Percentiles rank a stretch among this genome's conserved stretches.
Conservation (phyloP, 1,140 invertebrate genomes). For the Holotrichia oblita region DNA sequence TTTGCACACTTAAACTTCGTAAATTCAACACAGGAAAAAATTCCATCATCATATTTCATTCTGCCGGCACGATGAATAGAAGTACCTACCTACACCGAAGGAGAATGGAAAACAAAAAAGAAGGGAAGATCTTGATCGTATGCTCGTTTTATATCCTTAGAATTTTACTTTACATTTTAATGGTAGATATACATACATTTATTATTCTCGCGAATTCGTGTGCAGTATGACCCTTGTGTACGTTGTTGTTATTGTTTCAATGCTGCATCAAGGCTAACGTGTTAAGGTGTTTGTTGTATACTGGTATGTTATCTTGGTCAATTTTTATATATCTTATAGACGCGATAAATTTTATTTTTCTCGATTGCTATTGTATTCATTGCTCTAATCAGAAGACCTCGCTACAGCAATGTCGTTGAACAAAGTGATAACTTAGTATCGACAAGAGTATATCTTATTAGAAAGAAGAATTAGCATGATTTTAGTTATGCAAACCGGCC, state of each 20-base stretch:
- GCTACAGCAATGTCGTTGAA: not conserved
- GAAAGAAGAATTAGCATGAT: no score
- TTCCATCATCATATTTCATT: no score
- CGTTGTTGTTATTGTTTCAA: slow-evolving; percentile 8
- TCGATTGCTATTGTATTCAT: not conserved
- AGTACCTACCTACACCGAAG: no score
- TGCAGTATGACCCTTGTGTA: not conserved
- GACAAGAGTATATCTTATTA: no score
- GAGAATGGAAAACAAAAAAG: no score
- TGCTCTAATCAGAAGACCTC: not conserved
- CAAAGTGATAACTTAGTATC: no score
- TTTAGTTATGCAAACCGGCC: no score
- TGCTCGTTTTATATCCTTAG: not conserved
- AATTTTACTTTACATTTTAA: slow-evolving; percentile 7
- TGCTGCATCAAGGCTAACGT: slow-evolving; percentile 10
- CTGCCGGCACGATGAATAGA: no score
- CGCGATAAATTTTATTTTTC: slow-evolving; percentile 8
- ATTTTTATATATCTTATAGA: not conserved
- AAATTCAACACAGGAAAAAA: no score
- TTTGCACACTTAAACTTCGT: no score
- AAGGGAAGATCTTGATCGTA: not conserved
- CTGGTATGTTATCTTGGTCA: not conserved
- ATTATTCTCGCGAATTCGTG: slow-evolving; percentile 7
- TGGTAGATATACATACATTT: no score
- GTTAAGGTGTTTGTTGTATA: not conserved